Evolutionary conservation across 2,888 invertebrate species (phyloP).

Genomic region (Agrotis segetum): DNA sequence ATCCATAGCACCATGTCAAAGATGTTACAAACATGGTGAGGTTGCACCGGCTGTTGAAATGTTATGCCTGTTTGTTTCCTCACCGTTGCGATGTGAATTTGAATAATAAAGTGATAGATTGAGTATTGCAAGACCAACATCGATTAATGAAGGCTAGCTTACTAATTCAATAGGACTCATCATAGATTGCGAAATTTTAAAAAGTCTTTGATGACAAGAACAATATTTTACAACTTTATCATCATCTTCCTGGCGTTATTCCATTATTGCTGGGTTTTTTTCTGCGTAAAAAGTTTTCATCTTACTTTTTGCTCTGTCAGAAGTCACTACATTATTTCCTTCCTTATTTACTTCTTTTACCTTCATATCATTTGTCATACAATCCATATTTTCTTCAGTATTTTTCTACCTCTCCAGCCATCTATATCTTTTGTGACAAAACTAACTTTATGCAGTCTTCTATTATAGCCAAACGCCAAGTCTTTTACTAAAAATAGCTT

Average conservation of each 20-base stretch:
- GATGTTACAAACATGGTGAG: constrained; percentile 56
- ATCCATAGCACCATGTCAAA: constrained; percentile 31
- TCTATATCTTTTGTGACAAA: too few relatives aligned
- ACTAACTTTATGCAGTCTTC: too few relatives aligned
- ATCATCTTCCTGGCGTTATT: too few relatives aligned
- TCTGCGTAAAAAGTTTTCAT: too few relatives aligned
- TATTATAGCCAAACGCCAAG: too few relatives aligned
- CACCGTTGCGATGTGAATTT: constrained; percentile 52
- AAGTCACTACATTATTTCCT: too few relatives aligned
- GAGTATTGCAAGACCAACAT: constrained; percentile 19
- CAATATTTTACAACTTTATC: background rate
- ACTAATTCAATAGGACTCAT: background rate
- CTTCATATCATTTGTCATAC: too few relatives aligned
- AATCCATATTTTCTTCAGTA: too few relatives aligned
- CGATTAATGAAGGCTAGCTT: constrained; percentile 2
- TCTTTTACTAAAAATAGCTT: background rate
- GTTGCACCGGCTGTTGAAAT: constrained; percentile 50
- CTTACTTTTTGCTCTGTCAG: too few relatives aligned
- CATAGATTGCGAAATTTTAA: background rate
- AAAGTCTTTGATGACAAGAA: background rate
- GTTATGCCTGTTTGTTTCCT: constrained; percentile 39
- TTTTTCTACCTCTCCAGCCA: too few relatives aligned
- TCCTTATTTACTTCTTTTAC: too few relatives aligned
- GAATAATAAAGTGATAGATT: constrained; percentile 45
- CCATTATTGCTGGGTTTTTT: too few relatives aligned